Evolutionary conservation across 2,797 vertebrate genomes (phyloP), one percentile per base, ranked within the genome.

Genomic region (Neomorphus geoffroyi): DNA sequence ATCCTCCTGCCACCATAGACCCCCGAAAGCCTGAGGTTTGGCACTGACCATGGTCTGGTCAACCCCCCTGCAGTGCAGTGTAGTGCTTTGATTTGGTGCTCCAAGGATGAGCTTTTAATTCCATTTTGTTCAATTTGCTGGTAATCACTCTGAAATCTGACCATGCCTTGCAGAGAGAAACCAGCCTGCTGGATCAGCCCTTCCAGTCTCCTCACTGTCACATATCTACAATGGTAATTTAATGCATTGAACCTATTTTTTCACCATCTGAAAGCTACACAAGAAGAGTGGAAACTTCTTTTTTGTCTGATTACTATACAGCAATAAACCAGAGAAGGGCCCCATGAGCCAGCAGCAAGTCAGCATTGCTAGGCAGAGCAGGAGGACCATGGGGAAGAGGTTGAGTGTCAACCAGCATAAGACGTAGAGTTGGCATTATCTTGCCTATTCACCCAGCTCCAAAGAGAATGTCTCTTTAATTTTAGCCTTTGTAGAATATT

Each of bases 31-130:
- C 27, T 79, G 37, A 26, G 1, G 7, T 26, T 65, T 73, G 43
- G 22, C 18, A 24, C 30, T 56, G 18, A 3, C 51, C 43, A 60
- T 28, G 22, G 6, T 73, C 11, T 58, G 18, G 14, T 33, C 33
- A 43, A 43, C 12, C 27, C 70, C 46, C 41, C 46, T 1, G 2
- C n/a, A 26, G n/a, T 13, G 50, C n/a, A 19, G 41, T 26, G 6
- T 1, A 2, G 19, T 37, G 46, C 41, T 77, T 65, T 0, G 0
- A 10, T 24, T 13, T 0, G 2, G 58, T 71, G 30, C 24, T 15
- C 17, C 43, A 24, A 22, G 8, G 18, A 23, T 30, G 75, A 9
- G 6, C 21, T 43, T 69, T 56, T 28, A 46, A 51, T 39, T 15
- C 8, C 15, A 9, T 45, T 70, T 67, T 61, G 41, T 39, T 77